These are phyloP conservation scores for Illadopsis cleaveri DNA, from an alignment of 2,113 vertebrate genomes.

Conservation along the genomic window DNA sequence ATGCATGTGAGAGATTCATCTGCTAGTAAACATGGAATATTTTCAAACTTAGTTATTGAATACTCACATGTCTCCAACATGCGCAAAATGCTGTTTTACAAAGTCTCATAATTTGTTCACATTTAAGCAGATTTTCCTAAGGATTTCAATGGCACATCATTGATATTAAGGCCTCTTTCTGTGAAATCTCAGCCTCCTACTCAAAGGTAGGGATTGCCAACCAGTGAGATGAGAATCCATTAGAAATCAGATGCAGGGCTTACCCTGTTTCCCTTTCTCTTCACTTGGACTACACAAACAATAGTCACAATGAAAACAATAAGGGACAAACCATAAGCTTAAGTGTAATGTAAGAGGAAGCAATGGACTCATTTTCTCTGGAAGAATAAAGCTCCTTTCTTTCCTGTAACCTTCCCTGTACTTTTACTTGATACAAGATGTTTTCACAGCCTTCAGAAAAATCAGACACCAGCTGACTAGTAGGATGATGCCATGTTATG, in stretches of 20 bases:
- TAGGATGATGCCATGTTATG: conserved; percentile 27
- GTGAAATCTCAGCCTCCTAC: not conserved
- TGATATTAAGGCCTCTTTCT: not conserved
- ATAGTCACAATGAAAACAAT: not conserved
- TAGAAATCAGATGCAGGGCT: not conserved
- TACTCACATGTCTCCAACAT: not conserved
- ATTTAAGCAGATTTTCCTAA: not conserved
- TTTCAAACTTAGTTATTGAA: not conserved
- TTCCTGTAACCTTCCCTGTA: not conserved
- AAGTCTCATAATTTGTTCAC: not conserved
- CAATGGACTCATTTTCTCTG: not conserved
- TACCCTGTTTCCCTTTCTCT: not conserved
- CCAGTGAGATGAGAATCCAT: not conserved
- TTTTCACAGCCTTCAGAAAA: conserved; percentile 49
- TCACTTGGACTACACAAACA: not conserved
- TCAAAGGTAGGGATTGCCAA: not conserved
- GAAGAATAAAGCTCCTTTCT: conserved; percentile 22
- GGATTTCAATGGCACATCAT: not conserved
- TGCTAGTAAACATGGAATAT: not conserved
- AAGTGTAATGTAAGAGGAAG: not conserved
- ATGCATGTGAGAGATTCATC: not conserved
- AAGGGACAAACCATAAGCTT: not conserved
- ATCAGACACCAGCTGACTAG: conserved; percentile 41
- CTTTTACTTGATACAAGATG: not conserved
- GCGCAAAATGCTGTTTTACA: not conserved